phyloP scores from a whole-genome alignment of 2,888 invertebrate species.

The Molorchus minor region DNA sequence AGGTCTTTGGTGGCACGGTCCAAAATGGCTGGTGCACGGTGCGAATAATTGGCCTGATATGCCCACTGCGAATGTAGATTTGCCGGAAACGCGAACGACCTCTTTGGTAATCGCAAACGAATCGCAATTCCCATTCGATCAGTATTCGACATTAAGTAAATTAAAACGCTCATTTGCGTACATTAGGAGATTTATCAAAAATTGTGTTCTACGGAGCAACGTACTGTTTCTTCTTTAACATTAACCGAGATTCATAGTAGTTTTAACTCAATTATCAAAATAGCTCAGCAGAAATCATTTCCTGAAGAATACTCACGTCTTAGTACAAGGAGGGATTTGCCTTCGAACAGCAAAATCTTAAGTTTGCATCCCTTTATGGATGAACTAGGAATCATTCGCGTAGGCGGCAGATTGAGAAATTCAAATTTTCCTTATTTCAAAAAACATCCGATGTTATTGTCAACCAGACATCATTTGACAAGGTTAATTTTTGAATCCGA shows the following conservation, averaged over 20 bases:
- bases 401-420: background rate
- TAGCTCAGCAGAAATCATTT: background rate
- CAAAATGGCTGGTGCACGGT: background rate
- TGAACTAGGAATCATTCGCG: background rate
- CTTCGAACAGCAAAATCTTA: background rate
- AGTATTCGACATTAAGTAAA: background rate
- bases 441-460: slow-evolving; percentile 10
- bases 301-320: background rate
- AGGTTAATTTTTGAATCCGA: slow-evolving; percentile 13
- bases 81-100: background rate
- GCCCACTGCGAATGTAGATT: background rate
- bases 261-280: background rate
- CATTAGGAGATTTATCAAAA: background rate
- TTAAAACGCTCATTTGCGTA: background rate
- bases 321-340: background rate
- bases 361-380: background rate
- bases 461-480: slow-evolving; percentile 23
- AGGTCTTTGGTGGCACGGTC: background rate
- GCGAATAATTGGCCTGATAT: background rate
- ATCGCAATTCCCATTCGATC: background rate
- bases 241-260: background rate
- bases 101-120: background rate
- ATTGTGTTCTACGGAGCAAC: background rate
- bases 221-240: background rate
- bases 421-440: background rate